A percentile compares a stretch with the other conserved stretches of the same genome.
phyloP scores from a whole-genome alignment of 1,140 invertebrate species.

The Phymastichus coffea region DNA sequence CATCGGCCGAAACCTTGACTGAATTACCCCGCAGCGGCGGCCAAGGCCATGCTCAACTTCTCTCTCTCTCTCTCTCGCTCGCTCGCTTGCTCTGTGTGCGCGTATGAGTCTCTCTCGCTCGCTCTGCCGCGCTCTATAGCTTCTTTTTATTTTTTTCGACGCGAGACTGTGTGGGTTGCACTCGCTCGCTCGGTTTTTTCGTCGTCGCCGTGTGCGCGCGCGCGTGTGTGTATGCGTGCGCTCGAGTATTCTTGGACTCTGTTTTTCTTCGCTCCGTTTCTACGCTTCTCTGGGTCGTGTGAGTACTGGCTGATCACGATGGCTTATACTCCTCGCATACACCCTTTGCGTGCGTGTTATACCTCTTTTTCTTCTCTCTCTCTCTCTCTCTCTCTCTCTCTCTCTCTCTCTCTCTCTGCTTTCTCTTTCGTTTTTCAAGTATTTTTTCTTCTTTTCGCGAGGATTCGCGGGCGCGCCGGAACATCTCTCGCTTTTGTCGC shows the following conservation, averaged over 20 bases:
- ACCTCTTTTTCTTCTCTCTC: slow-evolving; percentile 24
- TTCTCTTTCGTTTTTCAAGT: slow-evolving; percentile 12
- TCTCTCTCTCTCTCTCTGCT: slow-evolving; percentile 12
- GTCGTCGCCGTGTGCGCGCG: neutral
- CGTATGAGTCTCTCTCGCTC: neutral
- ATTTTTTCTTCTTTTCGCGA: slow-evolving; percentile 4
- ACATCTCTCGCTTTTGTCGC: too few species aligned
- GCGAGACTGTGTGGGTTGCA: neutral
- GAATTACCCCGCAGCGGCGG: slow-evolving; percentile 66
- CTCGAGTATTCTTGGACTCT: too few species aligned
- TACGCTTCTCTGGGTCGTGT: neutral
- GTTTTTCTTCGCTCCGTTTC: slow-evolving; percentile 14
- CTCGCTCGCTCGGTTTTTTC: neutral
- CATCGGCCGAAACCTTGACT: slow-evolving; percentile 70
- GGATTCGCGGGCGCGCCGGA: too few species aligned
- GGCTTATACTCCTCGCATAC: slow-evolving; percentile 13
- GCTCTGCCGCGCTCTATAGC: too few species aligned
- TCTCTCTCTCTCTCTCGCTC: too few species aligned
- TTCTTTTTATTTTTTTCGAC: too few species aligned
- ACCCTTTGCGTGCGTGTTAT: neutral
- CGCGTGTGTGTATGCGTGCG: too few species aligned
- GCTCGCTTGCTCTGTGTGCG: too few species aligned
- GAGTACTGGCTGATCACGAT: slow-evolving; percentile 14
- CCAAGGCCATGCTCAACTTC: slow-evolving; percentile 60
- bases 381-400: too few species aligned